A percentile compares a stretch with the other conserved stretches of the same genome.
phyloP scores from a whole-genome alignment of 2,113 vertebrate species.

The Morone chrysops region DNA sequence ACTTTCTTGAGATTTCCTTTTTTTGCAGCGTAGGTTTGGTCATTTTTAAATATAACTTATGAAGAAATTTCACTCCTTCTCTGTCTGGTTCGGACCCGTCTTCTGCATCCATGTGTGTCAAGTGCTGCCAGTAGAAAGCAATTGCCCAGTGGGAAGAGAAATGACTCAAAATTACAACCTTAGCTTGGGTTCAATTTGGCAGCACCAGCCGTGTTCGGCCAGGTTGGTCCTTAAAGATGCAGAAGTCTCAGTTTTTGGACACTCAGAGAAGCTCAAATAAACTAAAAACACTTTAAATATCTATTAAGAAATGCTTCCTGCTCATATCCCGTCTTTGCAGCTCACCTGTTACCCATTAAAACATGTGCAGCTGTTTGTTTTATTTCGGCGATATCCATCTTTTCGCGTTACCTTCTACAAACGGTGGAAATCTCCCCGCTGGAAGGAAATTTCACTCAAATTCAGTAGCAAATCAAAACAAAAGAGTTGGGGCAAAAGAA shows the following conservation, averaged over 20 bases:
- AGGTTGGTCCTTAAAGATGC: background rate
- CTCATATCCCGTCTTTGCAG: background rate
- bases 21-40: background rate
- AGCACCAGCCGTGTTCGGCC: background rate
- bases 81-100: background rate
- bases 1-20: too few relatives aligned
- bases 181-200: background rate
- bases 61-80: too few relatives aligned
- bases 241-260: background rate
- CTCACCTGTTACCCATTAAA: background rate
- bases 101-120: background rate
- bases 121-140: background rate
- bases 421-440: background rate
- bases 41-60: background rate
- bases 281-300: too few relatives aligned
- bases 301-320: background rate
- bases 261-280: too few relatives aligned
- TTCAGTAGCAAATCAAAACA: slow-evolving; percentile 15
- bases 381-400: background rate
- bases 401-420: slow-evolving; percentile 3
- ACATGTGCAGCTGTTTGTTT: slow-evolving; percentile 3
- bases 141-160: slow-evolving; percentile 1
- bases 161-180: background rate
- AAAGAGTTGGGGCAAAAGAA: background rate
- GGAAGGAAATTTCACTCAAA: background rate